Conservation (phyloP, 2,888 invertebrate genomes). For the Cetonia aurata region DNA sequence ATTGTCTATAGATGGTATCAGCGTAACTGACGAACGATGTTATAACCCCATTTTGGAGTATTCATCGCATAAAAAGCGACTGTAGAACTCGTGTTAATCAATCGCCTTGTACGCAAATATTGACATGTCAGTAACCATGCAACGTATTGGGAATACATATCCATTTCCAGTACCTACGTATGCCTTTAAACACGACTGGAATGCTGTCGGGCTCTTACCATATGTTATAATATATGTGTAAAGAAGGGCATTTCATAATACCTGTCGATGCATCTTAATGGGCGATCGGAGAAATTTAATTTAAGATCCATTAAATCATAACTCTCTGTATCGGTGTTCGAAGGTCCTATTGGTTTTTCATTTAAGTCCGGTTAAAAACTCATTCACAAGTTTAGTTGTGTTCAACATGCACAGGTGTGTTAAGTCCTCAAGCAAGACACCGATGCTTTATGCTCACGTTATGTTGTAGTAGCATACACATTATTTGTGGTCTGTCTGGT, state of each 20-base stretch:
- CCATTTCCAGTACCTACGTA: background rate
- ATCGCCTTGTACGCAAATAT: background rate
- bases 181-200: background rate
- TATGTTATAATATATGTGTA: background rate
- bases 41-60: no score
- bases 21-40: no score
- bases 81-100: no score
- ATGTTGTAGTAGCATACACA: background rate
- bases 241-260: constrained; percentile 29
- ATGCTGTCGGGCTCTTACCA: no score
- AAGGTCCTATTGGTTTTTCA: constrained; percentile 13
- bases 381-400: constrained; percentile 15
- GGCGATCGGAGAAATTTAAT: constrained; percentile 34
- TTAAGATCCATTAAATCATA: constrained; percentile 40
- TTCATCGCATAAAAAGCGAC: no score
- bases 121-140: constrained; percentile 2
- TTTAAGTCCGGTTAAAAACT: constrained; percentile 2
- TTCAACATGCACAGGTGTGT: constrained; percentile 5
- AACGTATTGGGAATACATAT: background rate
- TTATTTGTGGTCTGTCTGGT: constrained; percentile 4
- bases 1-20: no score
- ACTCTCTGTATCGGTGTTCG: constrained; percentile 5
- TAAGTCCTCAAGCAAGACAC: background rate
- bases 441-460: background rate
- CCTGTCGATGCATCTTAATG: constrained; percentile 39